Evolutionary conservation across 2,113 vertebrate species (phyloP).

Genomic region (Malurus cyaneus): DNA sequence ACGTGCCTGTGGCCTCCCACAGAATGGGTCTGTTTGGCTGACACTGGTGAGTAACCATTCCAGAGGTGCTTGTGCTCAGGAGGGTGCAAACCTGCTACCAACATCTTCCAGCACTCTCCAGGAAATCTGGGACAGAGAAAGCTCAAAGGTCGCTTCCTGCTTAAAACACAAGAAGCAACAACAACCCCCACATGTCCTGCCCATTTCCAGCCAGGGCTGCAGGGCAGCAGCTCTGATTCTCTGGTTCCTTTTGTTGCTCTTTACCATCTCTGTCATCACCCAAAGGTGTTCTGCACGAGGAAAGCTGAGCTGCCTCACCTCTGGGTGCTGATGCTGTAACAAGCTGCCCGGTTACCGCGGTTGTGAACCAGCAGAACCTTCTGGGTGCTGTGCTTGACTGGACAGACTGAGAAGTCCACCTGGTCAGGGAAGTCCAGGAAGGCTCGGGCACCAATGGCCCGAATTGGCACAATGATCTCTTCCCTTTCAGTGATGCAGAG

Average conservation of each 20-base stretch:
- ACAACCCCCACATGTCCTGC: background rate
- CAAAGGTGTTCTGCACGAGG: background rate
- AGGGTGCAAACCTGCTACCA: background rate
- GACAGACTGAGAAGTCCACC: constrained; percentile 76
- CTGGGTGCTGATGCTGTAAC: constrained; percentile 73
- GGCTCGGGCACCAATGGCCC: constrained; percentile 78
- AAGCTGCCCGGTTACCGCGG: constrained; percentile 75
- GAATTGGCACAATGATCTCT: constrained; percentile 80
- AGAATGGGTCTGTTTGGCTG: accelerated
- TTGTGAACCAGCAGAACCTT: constrained; percentile 81
- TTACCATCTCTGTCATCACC: background rate
- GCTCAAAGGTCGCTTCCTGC: background rate
- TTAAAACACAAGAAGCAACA: background rate
- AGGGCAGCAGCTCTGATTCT: background rate
- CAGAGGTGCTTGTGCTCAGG: background rate
- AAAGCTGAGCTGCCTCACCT: constrained; percentile 63
- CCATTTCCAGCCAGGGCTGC: background rate
- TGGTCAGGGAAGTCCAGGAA: constrained; percentile 83
- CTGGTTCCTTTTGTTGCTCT: background rate
- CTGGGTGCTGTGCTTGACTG: constrained; percentile 80
- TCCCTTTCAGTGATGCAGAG: constrained; percentile 83
- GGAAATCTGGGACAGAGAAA: background rate
- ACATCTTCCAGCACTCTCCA: background rate
- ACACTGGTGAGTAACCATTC: accelerated
- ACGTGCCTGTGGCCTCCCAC: background rate